Base-by-base conservation (phyloP, 2,797 vertebrate species). In the Simalia tracyae region DNA sequence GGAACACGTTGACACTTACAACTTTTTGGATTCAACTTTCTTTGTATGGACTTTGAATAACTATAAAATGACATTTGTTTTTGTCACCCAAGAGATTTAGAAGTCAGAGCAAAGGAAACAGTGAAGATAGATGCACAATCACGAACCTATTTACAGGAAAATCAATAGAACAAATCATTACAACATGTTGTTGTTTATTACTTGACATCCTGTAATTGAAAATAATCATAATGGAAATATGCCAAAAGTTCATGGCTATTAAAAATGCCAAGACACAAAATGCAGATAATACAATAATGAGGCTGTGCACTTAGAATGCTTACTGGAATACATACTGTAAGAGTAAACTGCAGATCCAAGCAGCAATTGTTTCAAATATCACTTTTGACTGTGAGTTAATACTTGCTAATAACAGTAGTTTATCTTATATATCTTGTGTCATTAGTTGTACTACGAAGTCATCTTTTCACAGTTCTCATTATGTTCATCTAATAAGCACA, bases 391-490 rank as follows among this genome's bases (percentile, higher is more conserved):
- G 60, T 57, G 93, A 86, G 88, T 90, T 91, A 93, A 94, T 91
- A 87, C 86, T 93, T 91, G n/a, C 24, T 93, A 56, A 8, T 92
- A 3, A 90, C 15, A 91, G 68, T 88, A 91, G 86, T 92, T 92
- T 85, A 95, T 92, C 1, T 54, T 92, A 68, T 87, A 84, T 89
- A 81, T 68, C 90, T 95, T 3, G 76, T 60, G 28, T 0, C 0
- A 85, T 59, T 56, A 95, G 63, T 63, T 91, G 56, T 26, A 59
- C 12, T 61, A 93, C 7, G 91, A 93, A 95, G 19, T 31, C 26
- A 92, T 84, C 19, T 57, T 90, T 91, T 94, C 66, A 85, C 86
- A 91, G 86, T 56, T 88, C 93, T 94, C 95, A 86, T 89, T 95
- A 61, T 88, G 64, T 9, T 84, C 81, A 86, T 72, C n/a, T 93